Evolutionary conservation across 2,113 vertebrate genomes (phyloP), one percentile per base, ranked within the genome.

Genomic region (Orientallactaga bullata): DNA sequence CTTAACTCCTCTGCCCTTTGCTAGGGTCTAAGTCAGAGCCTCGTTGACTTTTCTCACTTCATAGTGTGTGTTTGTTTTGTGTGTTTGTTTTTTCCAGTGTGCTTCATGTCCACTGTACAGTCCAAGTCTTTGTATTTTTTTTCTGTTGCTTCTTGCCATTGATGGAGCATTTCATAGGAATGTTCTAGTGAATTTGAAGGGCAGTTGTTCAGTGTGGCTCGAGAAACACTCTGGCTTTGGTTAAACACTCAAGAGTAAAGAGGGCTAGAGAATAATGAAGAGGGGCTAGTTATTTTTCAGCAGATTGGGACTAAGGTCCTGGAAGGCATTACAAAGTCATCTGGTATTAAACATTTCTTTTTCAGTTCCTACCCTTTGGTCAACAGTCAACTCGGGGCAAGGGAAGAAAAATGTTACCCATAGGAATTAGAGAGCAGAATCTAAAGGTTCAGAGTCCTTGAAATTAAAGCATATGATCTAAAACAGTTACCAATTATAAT

Each of bases 361-460:
- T 74, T 90, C 28, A 17, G 26, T 68, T 39, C 88, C n/a, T 47
- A 28, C 2, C 7, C 28, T 71, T 84, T 51, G 77, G 66, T 37
- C 72, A 72, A 6, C n/a, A 69, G 65, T 73, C 39, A 94, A 17
- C 13, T 13, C 89, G 30, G 61, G 55, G 12, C 60, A 91, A 68
- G 74, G 74, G 60, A 90, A 87, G 72, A 78, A 10, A 79, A 80
- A 21, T 81, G 72, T 87, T 83, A 30, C 66, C 28, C 76, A 0
- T 73, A 42, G 73, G 76, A 89, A 24, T 47, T 58, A 28, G 42
- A 66, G 91, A 90, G 47, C n/a, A 37, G 76, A 78, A 20, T 74
- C 63, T 88, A 7, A n/a, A 65, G 85, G 13, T 88, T 94, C 73
- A 89, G 80, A 88, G 32, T 72, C 16, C 81, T 81, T 90, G 69